Evolutionary conservation across 2,888 invertebrate genomes (phyloP).

Genomic region (Perizoma affinitatum): DNA sequence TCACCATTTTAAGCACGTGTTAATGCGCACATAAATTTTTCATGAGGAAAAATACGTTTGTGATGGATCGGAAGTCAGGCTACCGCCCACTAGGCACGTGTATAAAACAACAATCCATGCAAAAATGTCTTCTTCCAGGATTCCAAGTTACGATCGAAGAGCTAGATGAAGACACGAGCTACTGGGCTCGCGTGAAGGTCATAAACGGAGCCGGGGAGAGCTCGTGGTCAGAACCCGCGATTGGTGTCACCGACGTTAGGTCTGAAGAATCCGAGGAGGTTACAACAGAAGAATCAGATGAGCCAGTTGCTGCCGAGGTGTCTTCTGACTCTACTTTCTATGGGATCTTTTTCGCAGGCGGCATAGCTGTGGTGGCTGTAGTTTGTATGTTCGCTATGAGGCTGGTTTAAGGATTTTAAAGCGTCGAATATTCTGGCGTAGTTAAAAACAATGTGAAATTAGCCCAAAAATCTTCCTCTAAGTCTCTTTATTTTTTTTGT

Average conservation of each 20-base stretch:
- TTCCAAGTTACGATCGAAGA: slow-evolving; percentile 40
- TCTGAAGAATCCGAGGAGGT: slow-evolving; percentile 23
- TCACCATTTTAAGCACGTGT: too few relatives aligned
- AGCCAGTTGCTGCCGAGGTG: slow-evolving; percentile 19
- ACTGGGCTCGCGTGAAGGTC: slow-evolving; percentile 60
- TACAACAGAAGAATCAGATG: slow-evolving; percentile 31
- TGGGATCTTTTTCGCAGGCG: slow-evolving; percentile 65
- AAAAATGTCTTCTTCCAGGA: slow-evolving; percentile 40
- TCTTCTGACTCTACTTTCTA: slow-evolving; percentile 50
- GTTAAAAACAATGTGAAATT: too few relatives aligned
- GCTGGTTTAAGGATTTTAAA: slow-evolving; percentile 44
- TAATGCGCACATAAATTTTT: too few relatives aligned
- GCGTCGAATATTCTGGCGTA: too few relatives aligned
- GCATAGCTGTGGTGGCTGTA: slow-evolving; percentile 55
- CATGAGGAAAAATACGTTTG: too few relatives aligned
- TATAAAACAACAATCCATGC: too few relatives aligned
- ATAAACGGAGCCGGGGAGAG: slow-evolving; percentile 59
- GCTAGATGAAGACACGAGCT: slow-evolving; percentile 56
- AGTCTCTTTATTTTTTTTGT: too few relatives aligned
- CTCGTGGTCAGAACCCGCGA: slow-evolving; percentile 55
- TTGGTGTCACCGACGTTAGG: slow-evolving; percentile 39
- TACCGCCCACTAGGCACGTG: too few relatives aligned
- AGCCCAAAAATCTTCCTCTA: too few relatives aligned
- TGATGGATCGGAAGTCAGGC: too few relatives aligned
- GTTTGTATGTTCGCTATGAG: slow-evolving; percentile 60